Evolutionary conservation across 1,140 invertebrate genomes (phyloP), one percentile per base, ranked within the genome.

Genomic region (Neocloeon triangulifer): DNA sequence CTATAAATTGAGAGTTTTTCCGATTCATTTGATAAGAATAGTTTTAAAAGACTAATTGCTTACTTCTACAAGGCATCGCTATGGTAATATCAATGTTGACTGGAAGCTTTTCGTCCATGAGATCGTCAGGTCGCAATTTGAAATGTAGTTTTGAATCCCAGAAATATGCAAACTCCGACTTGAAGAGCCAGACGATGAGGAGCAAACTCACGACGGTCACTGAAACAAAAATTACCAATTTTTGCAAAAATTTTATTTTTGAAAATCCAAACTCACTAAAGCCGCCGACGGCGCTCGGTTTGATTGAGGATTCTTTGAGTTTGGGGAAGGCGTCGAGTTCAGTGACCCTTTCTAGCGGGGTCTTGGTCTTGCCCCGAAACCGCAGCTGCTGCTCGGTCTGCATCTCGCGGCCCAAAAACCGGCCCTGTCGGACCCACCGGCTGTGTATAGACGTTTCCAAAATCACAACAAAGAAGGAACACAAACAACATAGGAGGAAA

Each of bases 81-180:
- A 96, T 71, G 5, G 86, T 94, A 26, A 96, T 68, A 51, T 96
- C 88, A 28, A 95, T 64, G 54, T 92, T 91, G 41, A 96, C 78
- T 51, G 76, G 72, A 17, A 95, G 51, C 53, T 88, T 89, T 38
- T 72, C 76, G 48, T 88, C 70, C 49, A 79, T 66, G 34, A 89
- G 73, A n/a, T 68, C 73, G 46, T 94, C 88, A 9, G 86, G 82
- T 45, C 72, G 64, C 56, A 92, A 94, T 55, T 78, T 72, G 54
- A 88, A 92, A 25, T 71, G 58, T 33, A 88, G 64, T 49, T 73
- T 71, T 45, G 76, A 77, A 40, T 79, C 67, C 33, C 77, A 55
- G 47, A 78, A 92, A 45, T 86, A 86, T n/a, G 52, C 55, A 21
- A 84, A 63, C 62, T 95, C 86, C 20, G 73, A 72, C 41, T 74